These are phyloP conservation scores for Macrotis lagotis DNA, from an alignment of 2,113 vertebrate genomes.

Conservation along the genomic window DNA sequence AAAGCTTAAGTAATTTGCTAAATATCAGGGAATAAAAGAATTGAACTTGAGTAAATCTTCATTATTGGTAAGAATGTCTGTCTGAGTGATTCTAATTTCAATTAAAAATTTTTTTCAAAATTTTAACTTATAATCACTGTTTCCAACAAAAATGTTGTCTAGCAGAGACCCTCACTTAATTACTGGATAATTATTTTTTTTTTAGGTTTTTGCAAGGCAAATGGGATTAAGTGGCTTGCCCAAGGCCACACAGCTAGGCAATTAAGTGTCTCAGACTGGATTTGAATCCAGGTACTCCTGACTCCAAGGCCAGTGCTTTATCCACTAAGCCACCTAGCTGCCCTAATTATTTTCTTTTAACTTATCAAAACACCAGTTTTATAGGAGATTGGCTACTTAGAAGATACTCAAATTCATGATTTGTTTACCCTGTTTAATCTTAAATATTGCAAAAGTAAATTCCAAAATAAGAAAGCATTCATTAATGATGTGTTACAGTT, in stretches of 20 bases:
- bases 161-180: neutral
- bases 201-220: too few species aligned
- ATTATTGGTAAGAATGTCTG: neutral
- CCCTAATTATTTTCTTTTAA: conserved; percentile 28
- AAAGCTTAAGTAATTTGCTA: neutral
- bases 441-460: conserved; percentile 18
- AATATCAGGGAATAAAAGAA: neutral
- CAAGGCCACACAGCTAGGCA: too few species aligned
- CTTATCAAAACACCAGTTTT: neutral
- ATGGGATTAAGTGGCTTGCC: too few species aligned
- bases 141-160: neutral
- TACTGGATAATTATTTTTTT: conserved; percentile 8
- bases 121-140: conserved; percentile 10
- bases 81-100: neutral
- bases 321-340: too few species aligned
- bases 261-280: too few species aligned
- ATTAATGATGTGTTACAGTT: neutral
- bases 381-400: neutral
- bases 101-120: neutral
- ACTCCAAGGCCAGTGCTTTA: too few species aligned
- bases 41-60: neutral
- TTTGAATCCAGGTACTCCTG: too few species aligned
- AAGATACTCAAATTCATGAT: neutral
- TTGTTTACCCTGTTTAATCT: neutral
- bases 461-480: neutral